Base-by-base conservation (phyloP, 2,888 invertebrate species). In the Tromatobia lineatoria region DNA sequence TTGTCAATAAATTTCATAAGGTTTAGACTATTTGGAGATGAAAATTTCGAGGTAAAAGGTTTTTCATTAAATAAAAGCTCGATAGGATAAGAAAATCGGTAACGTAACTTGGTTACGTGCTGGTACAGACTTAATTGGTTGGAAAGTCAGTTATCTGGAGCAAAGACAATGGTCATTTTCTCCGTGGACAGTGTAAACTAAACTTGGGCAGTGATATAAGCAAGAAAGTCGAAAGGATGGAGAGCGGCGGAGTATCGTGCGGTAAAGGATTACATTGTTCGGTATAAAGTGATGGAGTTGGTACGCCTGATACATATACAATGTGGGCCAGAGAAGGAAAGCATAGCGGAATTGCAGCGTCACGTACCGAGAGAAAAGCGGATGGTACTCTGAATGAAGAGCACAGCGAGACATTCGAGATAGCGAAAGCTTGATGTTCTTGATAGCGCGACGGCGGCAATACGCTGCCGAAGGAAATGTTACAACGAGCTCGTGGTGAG, bases 401-500 rank as follows among this genome's bases (percentile, higher is more conserved):
- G 61, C 67, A 45, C 25, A 61, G 8, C 59, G n/a, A n/a, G n/a
- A 50, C 76, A 77, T 77, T 77, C 59, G 52, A 70, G 84, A 84
- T 81, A 81, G 57, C 73, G 75, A 81, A 79, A 84, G 78, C 75
- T 84, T 71, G 81, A 84, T 84, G 78, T 75, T 74, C 61, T 47
- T 54, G 83, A 76, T 61, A 71, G 34, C 15, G 6, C 59, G 29
- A 29, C 15, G 29, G 29, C n/a, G 69, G 18, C 47, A 29, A 29
- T 15, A 61, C 25, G 25, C 18, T 10, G 3, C 8, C 38, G 52
- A 80, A 67, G 80, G 59, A 76, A 57, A 45, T 66, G 66, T 71
- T 71, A 67, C 59, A 42, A 69, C 45, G 50, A 20, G 57, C 29
- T 69, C 50, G 76, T 20, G 23, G 10, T 1, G 42, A 50, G 52